Conservation (phyloP, 2,113 vertebrate genomes). For the Pandion haliaetus region DNA sequence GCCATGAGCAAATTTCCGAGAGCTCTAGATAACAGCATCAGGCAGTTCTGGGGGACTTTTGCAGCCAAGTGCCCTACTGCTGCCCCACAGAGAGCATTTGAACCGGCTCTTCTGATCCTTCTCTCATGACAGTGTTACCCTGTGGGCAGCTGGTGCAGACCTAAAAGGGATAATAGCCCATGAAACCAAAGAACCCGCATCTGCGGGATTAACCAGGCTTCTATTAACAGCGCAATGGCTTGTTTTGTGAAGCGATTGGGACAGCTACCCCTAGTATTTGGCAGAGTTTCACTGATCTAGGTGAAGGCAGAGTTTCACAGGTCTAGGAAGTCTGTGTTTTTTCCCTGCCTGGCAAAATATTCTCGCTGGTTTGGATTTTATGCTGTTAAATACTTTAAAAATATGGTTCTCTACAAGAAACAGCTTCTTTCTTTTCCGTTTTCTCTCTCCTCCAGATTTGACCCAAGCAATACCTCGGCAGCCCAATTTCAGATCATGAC, state of each 20-base stretch:
- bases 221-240: background rate
- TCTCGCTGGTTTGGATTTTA: background rate
- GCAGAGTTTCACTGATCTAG: background rate
- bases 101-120: background rate
- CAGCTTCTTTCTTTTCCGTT: background rate
- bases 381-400: background rate
- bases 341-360: background rate
- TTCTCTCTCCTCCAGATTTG: background rate
- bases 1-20: background rate
- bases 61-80: background rate
- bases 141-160: background rate
- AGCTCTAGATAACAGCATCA: background rate
- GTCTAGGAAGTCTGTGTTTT: background rate
- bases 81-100: background rate
- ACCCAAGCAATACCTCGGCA: background rate
- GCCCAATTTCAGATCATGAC: background rate
- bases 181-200: background rate
- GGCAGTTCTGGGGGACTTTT: background rate
- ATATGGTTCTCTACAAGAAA: background rate
- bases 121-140: background rate
- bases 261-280: background rate
- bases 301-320: background rate
- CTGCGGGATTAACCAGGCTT: background rate
- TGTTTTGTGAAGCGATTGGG: background rate
- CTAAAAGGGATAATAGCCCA: background rate